Evolutionary conservation across 2,888 invertebrate genomes (phyloP).

Genomic region (Tinea semifulvella): DNA sequence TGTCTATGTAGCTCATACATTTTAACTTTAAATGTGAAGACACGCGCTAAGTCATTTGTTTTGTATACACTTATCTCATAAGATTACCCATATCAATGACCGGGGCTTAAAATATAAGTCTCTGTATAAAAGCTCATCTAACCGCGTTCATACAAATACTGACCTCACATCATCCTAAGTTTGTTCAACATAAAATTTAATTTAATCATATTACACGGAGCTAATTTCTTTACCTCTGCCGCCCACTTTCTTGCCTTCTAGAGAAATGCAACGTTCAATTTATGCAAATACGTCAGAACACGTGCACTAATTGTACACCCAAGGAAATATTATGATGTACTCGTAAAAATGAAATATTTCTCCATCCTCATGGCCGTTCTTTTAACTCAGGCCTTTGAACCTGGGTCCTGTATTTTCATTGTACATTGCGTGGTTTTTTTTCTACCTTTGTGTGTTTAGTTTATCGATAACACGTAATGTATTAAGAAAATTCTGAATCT

Average conservation of each 20-base stretch:
- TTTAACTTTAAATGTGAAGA: too few species aligned
- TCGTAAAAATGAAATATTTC: constrained; percentile 4
- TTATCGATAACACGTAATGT: too few species aligned
- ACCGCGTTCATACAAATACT: not conserved
- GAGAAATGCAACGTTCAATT: constrained; percentile 14
- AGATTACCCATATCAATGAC: too few species aligned
- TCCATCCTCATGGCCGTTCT: too few species aligned
- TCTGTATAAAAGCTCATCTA: too few species aligned
- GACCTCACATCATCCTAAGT: not conserved
- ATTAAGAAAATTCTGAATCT: not conserved
- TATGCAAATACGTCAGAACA: constrained; percentile 17
- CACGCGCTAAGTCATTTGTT: too few species aligned
- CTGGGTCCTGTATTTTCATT: not conserved
- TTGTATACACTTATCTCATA: too few species aligned
- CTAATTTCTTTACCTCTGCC: constrained; percentile 7
- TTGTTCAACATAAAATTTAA: constrained; percentile 10
- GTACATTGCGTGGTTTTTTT: too few species aligned
- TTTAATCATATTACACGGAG: constrained; percentile 10
- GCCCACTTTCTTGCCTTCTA: constrained; percentile 7
- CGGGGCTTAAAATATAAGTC: too few species aligned
- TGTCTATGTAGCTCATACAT: too few species aligned
- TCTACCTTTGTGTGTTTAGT: too few species aligned
- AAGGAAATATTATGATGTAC: constrained; percentile 14
- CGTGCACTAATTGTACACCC: constrained; percentile 14
- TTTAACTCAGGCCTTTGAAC: too few species aligned